Evolutionary conservation across 2,797 vertebrate genomes (phyloP), one percentile per base, ranked within the genome.

Genomic region (Anolis apletophallus): DNA sequence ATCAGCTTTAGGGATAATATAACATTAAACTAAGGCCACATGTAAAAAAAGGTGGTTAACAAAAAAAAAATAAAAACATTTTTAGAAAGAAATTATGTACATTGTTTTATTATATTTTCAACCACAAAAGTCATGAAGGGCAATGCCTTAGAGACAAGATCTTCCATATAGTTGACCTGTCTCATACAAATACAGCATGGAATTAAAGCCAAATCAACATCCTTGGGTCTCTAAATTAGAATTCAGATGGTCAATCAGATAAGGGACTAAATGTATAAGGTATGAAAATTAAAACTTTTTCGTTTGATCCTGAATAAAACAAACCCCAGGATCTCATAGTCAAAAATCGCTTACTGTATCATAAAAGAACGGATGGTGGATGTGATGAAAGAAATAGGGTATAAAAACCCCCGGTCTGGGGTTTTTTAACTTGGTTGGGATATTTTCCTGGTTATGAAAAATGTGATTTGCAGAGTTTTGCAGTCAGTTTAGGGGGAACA

Each of bases 21-120:
- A 32, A 3, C 36, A 5, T 86, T 85, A 86, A 80, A 54, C 0
- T n/a, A 77, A 82, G 17, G 21, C 0, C 40, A 81, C 80, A 75
- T 87, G 81, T 57, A 83, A 71, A 3, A 88, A 55, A 5, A 0
- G 1, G 1, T 77, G 11, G 36, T 3, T 78, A 88, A 91, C 74
- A 0, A 40, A 46, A 84, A 83, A 75, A 77, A 1, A 32, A 72
- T 74, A 0, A 21, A 67, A 8, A 5, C 40, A 74, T 0, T 77
- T 26, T 40, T 77, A 74, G 17, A 52, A 64, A 26, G 3, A 23
- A 26, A 46, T 36, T 74, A 2, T 90, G 84, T 19, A 67, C 29
- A 11, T 54, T 80, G 74, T 68, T 7, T 50, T 64, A 1, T 59
- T 67, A 3, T 69, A 29, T 29, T 67, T 84, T 77, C 14, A 86